Evolutionary conservation across 2,888 invertebrate species (phyloP).

Genomic region (Drosophila meridiana): DNA sequence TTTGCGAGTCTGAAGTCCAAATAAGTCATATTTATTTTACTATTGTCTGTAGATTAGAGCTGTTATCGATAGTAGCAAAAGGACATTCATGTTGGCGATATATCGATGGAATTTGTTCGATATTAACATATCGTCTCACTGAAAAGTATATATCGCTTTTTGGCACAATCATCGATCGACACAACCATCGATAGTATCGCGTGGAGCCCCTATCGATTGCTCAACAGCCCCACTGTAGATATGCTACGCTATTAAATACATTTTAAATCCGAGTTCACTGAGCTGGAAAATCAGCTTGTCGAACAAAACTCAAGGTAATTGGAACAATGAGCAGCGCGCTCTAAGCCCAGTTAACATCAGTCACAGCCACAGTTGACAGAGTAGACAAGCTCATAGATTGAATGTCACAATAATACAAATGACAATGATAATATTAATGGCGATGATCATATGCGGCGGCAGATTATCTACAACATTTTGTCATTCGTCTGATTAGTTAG

Average conservation of each 20-base stretch:
- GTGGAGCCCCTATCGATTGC: neutral
- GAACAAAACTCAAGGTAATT: neutral
- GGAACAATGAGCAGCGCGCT: neutral
- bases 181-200: neutral
- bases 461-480: neutral
- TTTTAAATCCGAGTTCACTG: slow-evolving; percentile 2
- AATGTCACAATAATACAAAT: neutral
- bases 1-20: neutral
- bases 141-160: too few species aligned
- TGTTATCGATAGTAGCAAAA: neutral
- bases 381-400: neutral
- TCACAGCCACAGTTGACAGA: neutral
- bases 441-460: neutral
- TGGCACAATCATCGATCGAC: neutral
- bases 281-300: slow-evolving; percentile 12
- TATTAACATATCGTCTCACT: too few species aligned
- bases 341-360: neutral
- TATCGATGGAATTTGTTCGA: too few species aligned
- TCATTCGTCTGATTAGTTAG: neutral
- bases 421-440: neutral
- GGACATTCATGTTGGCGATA: neutral
- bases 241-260: neutral
- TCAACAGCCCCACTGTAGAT: too few species aligned
- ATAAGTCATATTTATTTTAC: neutral
- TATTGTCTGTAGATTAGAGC: neutral